Conservation (phyloP, 2,113 vertebrate genomes). For the Neolamprologus toae region DNA sequence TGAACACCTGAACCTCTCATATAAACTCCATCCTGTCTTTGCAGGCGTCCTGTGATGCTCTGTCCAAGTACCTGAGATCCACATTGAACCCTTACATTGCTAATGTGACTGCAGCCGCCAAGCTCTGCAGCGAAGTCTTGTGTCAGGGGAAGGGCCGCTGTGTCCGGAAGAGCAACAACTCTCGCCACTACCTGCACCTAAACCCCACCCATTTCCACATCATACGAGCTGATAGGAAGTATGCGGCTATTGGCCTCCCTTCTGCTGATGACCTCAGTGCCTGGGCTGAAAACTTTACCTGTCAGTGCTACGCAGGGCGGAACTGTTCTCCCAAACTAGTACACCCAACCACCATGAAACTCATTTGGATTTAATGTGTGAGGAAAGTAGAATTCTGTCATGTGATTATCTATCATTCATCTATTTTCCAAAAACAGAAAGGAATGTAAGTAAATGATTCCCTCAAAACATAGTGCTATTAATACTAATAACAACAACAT, state of each 20-base stretch:
- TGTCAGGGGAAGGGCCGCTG: slow-evolving; percentile 79
- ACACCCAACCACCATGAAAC: not conserved
- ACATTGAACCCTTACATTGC: slow-evolving; percentile 79
- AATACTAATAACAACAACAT: not conserved
- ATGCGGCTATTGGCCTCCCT: slow-evolving; percentile 42
- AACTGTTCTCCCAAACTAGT: slow-evolving; percentile 18
- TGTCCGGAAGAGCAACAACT: slow-evolving; percentile 70
- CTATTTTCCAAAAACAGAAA: not conserved
- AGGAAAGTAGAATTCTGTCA: not conserved
- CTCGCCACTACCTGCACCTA: slow-evolving; percentile 79
- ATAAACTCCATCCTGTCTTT: not conserved
- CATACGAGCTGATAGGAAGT: slow-evolving; percentile 12
- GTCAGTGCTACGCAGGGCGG: slow-evolving; percentile 61
- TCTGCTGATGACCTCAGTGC: slow-evolving; percentile 24
- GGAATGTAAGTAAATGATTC: not conserved
- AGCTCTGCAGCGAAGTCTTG: slow-evolving; percentile 77
- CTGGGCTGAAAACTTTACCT: slow-evolving; percentile 59
- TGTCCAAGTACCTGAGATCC: slow-evolving; percentile 57
- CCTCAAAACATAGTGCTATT: not conserved
- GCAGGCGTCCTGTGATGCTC: slow-evolving; percentile 57
- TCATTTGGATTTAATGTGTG: slow-evolving; percentile 33
- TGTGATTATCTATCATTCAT: no score
- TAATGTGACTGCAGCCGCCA: slow-evolving; percentile 83
- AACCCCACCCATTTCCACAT: slow-evolving; percentile 52
- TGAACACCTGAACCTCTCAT: not conserved